Evolutionary conservation across 2,888 invertebrate genomes (phyloP).

Genomic region (Falcaria lacertinaria): DNA sequence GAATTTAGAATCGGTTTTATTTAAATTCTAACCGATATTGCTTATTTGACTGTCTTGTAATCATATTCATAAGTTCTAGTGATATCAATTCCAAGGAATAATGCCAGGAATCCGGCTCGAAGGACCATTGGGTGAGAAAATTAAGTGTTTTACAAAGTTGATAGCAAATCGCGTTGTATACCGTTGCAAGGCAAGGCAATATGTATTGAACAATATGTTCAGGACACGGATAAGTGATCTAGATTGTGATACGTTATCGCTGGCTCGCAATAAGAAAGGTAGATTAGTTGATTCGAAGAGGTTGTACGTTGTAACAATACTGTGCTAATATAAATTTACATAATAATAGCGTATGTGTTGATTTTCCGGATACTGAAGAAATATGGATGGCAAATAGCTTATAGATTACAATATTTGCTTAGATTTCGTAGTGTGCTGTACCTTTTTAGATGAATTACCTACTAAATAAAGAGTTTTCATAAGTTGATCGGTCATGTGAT

Average conservation of each 20-base stretch:
- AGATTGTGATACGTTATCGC: background rate
- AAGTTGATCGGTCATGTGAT: too few species aligned
- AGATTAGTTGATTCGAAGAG: background rate
- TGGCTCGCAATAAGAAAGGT: background rate
- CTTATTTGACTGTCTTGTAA: conserved; percentile 20
- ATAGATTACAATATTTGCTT: too few species aligned
- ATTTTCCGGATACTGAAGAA: too few species aligned
- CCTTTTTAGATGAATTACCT: too few species aligned
- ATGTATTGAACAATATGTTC: background rate
- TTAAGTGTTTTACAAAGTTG: background rate
- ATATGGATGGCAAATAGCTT: too few species aligned
- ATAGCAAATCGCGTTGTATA: background rate
- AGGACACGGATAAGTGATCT: background rate
- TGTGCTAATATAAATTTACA: too few species aligned
- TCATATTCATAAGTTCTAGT: conserved; percentile 8
- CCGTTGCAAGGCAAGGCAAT: background rate
- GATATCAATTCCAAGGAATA: conserved; percentile 4
- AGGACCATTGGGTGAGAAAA: background rate
- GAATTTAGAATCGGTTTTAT: conserved; percentile 39
- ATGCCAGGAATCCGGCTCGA: conserved; percentile 1
- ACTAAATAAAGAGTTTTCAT: too few species aligned
- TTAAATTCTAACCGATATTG: conserved; percentile 30
- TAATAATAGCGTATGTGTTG: too few species aligned
- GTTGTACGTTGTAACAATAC: background rate
- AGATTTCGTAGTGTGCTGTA: too few species aligned